Evolutionary conservation across 2,797 vertebrate species (phyloP).

Genomic region (Mallotus villosus): DNA sequence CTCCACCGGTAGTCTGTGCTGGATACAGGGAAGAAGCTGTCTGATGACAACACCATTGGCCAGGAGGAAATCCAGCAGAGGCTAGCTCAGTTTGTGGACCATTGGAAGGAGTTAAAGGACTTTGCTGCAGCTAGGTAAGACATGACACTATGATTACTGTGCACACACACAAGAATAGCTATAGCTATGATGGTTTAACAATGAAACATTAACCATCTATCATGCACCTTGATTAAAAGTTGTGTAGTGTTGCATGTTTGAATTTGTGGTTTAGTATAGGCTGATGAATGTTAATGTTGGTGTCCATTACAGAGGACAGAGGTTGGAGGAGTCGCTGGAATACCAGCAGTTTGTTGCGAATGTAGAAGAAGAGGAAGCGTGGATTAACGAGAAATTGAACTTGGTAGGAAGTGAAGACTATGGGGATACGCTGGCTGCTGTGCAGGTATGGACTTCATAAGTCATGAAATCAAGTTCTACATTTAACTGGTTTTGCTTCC

Average conservation of each 20-base stretch:
- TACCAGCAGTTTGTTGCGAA: conserved; percentile 99
- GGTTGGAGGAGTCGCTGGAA: conserved; percentile 95
- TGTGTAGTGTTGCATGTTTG: background rate
- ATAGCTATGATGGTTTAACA: background rate
- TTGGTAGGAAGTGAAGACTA: conserved; percentile 96
- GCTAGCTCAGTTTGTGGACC: conserved; percentile 93
- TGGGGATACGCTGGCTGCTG: conserved; percentile 94
- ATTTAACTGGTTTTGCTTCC: too few relatives aligned
- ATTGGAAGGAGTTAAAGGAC: conserved; percentile 96
- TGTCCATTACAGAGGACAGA: conserved; percentile 81
- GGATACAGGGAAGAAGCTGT: conserved; percentile 94
- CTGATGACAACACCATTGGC: conserved; percentile 96
- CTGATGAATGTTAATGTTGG: background rate
- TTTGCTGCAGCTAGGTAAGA: conserved; percentile 87
- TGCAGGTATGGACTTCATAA: conserved; percentile 79
- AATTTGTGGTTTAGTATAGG: background rate
- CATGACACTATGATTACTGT: background rate
- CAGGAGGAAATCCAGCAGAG: conserved; percentile 99
- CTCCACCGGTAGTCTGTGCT: conserved; percentile 83
- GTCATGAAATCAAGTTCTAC: too few relatives aligned
- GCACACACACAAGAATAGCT: conserved; percentile 1
- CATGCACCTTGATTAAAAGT: too few relatives aligned
- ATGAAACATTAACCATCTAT: background rate
- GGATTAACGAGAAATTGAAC: conserved; percentile 99
- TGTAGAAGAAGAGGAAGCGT: conserved; percentile 97